phyloP scores from a whole-genome alignment of 2,113 vertebrate genomes.

The Thamnaconus septentrionalis region DNA sequence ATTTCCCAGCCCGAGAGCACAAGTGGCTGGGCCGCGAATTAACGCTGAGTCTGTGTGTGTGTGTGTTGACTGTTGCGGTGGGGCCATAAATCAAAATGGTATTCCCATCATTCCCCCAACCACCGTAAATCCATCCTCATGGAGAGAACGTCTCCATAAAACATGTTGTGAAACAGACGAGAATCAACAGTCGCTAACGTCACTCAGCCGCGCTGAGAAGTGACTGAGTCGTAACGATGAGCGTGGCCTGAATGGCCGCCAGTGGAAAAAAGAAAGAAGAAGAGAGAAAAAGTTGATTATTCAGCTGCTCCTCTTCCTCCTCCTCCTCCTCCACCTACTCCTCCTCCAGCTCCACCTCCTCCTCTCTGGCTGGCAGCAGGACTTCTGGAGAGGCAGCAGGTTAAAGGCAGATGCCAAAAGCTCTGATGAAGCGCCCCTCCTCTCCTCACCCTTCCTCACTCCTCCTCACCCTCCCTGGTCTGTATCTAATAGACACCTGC shows the following conservation, averaged over 20 bases:
- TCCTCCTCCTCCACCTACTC: conserved; percentile 4
- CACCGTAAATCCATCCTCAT: too few relatives aligned
- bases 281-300: conserved; percentile 14
- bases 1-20: too few relatives aligned
- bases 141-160: too few relatives aligned
- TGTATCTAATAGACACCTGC: conserved; percentile 65
- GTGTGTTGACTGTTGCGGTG: too few relatives aligned
- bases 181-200: too few relatives aligned
- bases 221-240: too few relatives aligned
- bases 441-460: conserved; percentile 1
- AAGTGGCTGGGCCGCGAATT: too few relatives aligned
- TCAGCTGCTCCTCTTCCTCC: conserved; percentile 15
- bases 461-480: conserved; percentile 17
- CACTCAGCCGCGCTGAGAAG: too few relatives aligned
- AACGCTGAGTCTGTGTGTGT: too few relatives aligned
- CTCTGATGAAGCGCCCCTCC: conserved; percentile 31
- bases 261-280: conserved; percentile 19
- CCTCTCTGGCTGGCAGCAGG: conserved; percentile 35
- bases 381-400: conserved; percentile 53
- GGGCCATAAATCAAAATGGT: too few relatives aligned
- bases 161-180: too few relatives aligned
- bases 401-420: conserved; percentile 61
- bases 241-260: background rate
- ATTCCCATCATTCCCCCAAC: too few relatives aligned
- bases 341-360: conserved; percentile 6